Evolutionary conservation across 2,888 invertebrate species (phyloP), one percentile per base, ranked within the genome.

Genomic region (Spialia ferax): DNA sequence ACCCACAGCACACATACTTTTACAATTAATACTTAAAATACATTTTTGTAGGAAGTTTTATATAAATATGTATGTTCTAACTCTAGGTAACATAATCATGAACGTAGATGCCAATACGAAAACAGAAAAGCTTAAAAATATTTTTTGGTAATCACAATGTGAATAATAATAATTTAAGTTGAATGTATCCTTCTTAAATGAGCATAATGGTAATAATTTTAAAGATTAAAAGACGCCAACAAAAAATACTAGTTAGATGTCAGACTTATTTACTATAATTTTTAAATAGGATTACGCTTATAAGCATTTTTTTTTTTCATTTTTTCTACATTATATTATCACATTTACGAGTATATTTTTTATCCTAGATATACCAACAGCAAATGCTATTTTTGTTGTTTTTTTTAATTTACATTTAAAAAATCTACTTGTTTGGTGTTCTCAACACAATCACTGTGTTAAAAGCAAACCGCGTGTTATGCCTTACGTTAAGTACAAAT

Each of bases 261-360:
- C 80, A 82, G 50, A 22, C 86, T 86, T 88, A 88, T 62, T 63
- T 74, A 74, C 82, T 85, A 87, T 54, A 52, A 77, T 79, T 79
- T n/a, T 81, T 73, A 82, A 79, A 86, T 82, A 87, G 81, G 79
- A 82, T 79, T 82, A 85, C 83, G 84, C 86, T 84, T 81, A 80
- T 73, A 88, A 87, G 86, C 87, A 80, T 81, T 82, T 87, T 89
- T 89, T 87, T 85, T 84, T 78, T 65, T 77, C n/a, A 74, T 75
- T 83, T 86, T 88, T 87, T 84, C 80, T 86, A 84, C 78, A 82
- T 84, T 80, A 80, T 85, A 88, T 81, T 89, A 91, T 93, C 91
- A 92, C 91, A 91, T 91, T 86, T 84, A 89, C 79, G 89, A 90
- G 91, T 91, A 91, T 89, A 84, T 86, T 71, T 5, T 83, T 85